Evolutionary conservation across 2,888 invertebrate species (phyloP).

Genomic region (Campopleginae sp.): DNA sequence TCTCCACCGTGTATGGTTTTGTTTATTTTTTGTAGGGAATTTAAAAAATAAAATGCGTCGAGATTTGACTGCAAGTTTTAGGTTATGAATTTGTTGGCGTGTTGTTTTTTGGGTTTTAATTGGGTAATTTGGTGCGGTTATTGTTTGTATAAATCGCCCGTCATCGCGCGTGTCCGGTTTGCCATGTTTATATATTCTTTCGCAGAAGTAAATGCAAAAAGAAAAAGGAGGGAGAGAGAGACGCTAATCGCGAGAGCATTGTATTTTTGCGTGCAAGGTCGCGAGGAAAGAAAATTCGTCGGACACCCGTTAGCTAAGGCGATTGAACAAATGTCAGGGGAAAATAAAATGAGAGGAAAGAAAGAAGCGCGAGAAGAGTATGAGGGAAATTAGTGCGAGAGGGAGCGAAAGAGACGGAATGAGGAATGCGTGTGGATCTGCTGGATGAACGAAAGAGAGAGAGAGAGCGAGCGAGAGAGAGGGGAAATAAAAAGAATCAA

Average conservation of each 20-base stretch:
- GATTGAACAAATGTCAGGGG: constrained; percentile 29
- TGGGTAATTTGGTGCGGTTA: not conserved
- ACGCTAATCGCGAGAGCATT: constrained; percentile 5
- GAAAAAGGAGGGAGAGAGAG: not conserved
- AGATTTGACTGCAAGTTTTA: not conserved
- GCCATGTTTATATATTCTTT: not conserved
- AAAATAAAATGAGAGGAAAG: not conserved
- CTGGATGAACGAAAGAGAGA: constrained; percentile 7
- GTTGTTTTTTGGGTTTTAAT: not conserved
- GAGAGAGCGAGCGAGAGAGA: not conserved
- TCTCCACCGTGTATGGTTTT: not conserved
- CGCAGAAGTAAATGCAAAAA: not conserved
- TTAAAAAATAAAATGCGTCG: not conserved
- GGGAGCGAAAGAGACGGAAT: constrained; percentile 13
- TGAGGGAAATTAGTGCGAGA: constrained; percentile 1
- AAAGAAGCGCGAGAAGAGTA: constrained; percentile 3
- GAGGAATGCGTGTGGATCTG: constrained; percentile 1
- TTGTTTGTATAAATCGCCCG: not conserved
- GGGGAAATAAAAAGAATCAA: not conserved
- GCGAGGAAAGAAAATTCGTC: constrained; percentile 67
- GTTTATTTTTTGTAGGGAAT: not conserved
- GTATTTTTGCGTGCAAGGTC: constrained; percentile 58
- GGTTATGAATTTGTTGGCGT: not conserved
- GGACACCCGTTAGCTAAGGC: constrained; percentile 76
- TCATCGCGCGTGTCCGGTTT: not conserved